Evolutionary conservation across 2,797 vertebrate species (phyloP).

Genomic region (Micrastur ruficollis): DNA sequence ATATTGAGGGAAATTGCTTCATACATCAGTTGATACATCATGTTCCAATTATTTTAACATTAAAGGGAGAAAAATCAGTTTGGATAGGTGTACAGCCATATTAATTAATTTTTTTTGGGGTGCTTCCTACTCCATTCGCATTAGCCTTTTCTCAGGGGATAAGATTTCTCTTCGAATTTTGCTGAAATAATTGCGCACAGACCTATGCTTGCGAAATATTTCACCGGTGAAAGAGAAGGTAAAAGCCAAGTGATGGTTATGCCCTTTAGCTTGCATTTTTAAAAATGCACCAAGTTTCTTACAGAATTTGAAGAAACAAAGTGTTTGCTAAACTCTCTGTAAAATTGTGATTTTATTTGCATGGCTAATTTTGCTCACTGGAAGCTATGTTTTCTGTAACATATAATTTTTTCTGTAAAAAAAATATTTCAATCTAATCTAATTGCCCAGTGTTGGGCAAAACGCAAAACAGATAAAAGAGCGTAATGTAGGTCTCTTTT

Average conservation of each 20-base stretch:
- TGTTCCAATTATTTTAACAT: not conserved
- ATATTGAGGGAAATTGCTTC: constrained; percentile 20
- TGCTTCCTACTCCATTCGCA: not conserved
- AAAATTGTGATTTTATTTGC: not conserved
- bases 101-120: not conserved
- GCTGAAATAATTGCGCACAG: not conserved
- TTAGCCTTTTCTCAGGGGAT: not conserved
- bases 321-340: not conserved
- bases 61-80: not conserved
- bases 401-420: not conserved
- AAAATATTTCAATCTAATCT: not conserved
- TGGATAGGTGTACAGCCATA: not conserved
- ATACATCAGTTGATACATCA: not conserved
- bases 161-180: not conserved
- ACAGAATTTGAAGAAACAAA: not conserved
- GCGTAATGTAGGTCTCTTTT: not conserved
- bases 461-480: not conserved
- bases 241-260: not conserved
- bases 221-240: not conserved
- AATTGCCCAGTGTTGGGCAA: too few relatives aligned
- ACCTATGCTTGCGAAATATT: not conserved
- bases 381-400: not conserved
- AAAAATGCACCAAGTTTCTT: not conserved
- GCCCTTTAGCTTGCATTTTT: not conserved
- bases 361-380: not conserved